A percentile compares a stretch with the other conserved stretches of the same genome.
These are phyloP conservation scores for Camptogramma bilineatum DNA, from an alignment of 2,888 invertebrate genomes.

Conservation along the genomic window DNA sequence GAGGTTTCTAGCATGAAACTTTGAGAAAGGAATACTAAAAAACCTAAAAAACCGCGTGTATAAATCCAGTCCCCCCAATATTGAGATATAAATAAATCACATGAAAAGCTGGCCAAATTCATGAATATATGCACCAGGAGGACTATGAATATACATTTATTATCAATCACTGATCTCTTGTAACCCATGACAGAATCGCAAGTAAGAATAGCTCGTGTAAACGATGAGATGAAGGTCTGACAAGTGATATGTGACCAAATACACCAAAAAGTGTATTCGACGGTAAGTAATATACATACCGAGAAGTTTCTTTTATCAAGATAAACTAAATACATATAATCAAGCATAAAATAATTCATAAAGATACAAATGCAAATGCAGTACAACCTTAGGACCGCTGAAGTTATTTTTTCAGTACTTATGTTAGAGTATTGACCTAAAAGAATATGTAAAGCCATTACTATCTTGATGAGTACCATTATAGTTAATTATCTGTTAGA, in stretches of 20 bases:
- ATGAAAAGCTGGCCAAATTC: neutral
- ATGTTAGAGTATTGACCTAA: constrained; percentile 2
- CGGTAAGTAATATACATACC: neutral
- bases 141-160: neutral
- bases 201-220: neutral
- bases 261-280: constrained; percentile 1
- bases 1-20: neutral
- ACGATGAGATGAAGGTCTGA: neutral
- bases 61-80: neutral
- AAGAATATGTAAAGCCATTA: neutral
- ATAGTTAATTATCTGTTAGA: neutral
- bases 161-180: neutral
- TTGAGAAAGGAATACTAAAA: neutral
- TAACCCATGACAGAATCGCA: constrained; percentile 1
- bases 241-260: constrained; percentile 4
- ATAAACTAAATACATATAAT: neutral
- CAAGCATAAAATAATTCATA: neutral
- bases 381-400: constrained; percentile 1
- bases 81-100: constrained; percentile 2
- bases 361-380: neutral
- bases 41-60: neutral
- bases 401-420: neutral
- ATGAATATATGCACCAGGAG: neutral
- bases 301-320: neutral
- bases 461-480: constrained; percentile 2